Conservation (phyloP, 1,140 invertebrate genomes). For the Heterodera schachtii region DNA sequence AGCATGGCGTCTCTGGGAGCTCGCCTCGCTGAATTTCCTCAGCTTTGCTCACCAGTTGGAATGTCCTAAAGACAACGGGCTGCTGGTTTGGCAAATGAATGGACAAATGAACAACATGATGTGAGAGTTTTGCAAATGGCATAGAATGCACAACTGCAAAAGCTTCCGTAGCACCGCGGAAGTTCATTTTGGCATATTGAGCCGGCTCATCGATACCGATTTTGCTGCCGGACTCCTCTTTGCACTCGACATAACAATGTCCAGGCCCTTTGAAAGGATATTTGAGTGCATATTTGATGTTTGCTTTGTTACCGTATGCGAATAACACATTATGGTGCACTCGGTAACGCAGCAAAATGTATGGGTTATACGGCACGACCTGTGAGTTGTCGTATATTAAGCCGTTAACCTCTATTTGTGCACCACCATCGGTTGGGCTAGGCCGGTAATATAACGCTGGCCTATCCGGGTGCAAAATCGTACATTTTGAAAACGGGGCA, state of each 20-base stretch:
- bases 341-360: constrained; percentile 4
- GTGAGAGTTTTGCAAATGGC: background rate
- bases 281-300: constrained; percentile 5
- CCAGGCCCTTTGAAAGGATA: constrained; percentile 14
- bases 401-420: background rate
- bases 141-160: background rate
- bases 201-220: constrained; percentile 16
- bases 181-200: constrained; percentile 18
- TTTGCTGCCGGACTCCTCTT: background rate
- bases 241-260: constrained; percentile 3
- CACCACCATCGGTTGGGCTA: background rate
- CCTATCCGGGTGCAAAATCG: background rate
- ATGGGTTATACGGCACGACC: constrained; percentile 24
- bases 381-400: constrained; percentile 12
- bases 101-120: background rate
- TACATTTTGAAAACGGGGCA: background rate
- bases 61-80: background rate
- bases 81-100: constrained; percentile 16
- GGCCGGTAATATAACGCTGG: constrained; percentile 8
- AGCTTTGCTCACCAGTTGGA: background rate
- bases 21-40: background rate
- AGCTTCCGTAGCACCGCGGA: constrained; percentile 4
- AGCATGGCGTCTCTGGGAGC: background rate
- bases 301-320: constrained; percentile 2
- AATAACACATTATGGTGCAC: constrained; percentile 11